Base-by-base conservation (phyloP, 2,888 invertebrate genomes). In the Dryobotodes eremita region DNA sequence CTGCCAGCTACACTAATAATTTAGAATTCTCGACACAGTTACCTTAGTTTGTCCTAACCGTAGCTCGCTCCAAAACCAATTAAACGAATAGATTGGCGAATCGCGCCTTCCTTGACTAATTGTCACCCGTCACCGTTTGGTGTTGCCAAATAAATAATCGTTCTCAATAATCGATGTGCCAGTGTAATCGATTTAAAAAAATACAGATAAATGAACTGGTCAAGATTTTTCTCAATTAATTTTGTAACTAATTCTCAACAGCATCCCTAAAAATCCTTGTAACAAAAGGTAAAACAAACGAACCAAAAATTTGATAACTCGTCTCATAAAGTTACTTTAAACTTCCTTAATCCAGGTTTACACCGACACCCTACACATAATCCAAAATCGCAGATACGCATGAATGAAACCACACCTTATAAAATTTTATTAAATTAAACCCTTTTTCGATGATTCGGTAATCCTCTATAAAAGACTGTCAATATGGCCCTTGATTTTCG, bases 401-500 rank as follows among this genome's bases (percentile, higher is more conserved):
- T 4, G 31, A 55, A 36, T 36, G 17, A 31, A 74, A 84, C 62
- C 77, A 64, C 65, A 75, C 77, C 71, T 83, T 72, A 75, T 36
- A n/a, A 36, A 50, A 66, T 73, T 64, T 20, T 36, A 79, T 69
- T 64, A 57, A 70, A 77, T 66, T 15, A 66, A 79, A 69, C 73
- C 71, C 26, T 62, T 76, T 71, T 66, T 17, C 46, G 36, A 69
- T 73, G 75, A 83, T 83, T 71, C 61, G 5, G 48, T 62, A 17
- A 55, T 71, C 5, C 26, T 68, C 36, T 15, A 6, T 26, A 75
- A 73, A 70, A 77, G 17, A n/a, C 7, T 75, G 64, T 61, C 62
- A 75, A 77, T 72, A 74, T 10, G 17, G 55, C 20, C 53, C 62
- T 11, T 46, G 10, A 31, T 15, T 70, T 70, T 62, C 6, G 0